These are phyloP conservation scores for Motacilla alba DNA, from an alignment of 2,113 vertebrate species.

Conservation along the genomic window DNA sequence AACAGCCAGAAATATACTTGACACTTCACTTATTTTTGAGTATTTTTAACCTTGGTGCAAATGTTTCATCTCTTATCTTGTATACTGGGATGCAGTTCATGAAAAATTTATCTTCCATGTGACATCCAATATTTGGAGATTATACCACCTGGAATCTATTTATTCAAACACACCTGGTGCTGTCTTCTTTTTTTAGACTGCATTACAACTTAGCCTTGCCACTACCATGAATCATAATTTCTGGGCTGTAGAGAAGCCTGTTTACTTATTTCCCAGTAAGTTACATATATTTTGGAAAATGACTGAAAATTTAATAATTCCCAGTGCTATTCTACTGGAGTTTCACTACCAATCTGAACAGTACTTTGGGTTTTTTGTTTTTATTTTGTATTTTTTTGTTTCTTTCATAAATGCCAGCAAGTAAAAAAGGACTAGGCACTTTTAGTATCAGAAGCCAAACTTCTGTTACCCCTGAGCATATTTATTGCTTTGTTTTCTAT, in stretches of 20 bases:
- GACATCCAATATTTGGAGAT: constrained; percentile 25
- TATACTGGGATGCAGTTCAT: constrained; percentile 11
- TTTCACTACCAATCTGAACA: background rate
- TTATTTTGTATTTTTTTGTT: background rate
- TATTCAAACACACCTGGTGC: constrained; percentile 23
- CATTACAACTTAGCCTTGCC: background rate
- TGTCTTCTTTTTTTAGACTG: background rate
- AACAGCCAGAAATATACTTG: constrained; percentile 41
- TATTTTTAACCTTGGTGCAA: constrained; percentile 60
- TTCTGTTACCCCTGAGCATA: background rate
- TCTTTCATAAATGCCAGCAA: background rate
- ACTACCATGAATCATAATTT: constrained; percentile 11
- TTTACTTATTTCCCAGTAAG: background rate
- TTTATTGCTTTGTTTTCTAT: background rate
- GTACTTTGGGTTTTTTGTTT: background rate
- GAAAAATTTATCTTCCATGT: constrained; percentile 50
- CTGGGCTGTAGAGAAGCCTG: background rate
- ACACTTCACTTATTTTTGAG: constrained; percentile 41
- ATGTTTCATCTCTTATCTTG: constrained; percentile 24
- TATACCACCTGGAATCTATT: constrained; percentile 39
- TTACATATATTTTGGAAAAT: background rate
- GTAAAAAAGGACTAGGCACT: background rate
- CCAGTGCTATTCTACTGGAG: background rate
- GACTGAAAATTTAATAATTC: background rate
- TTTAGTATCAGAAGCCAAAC: background rate